Evolutionary conservation across 2,113 vertebrate genomes (phyloP).

Genomic region (Tonatia bakeri): DNA sequence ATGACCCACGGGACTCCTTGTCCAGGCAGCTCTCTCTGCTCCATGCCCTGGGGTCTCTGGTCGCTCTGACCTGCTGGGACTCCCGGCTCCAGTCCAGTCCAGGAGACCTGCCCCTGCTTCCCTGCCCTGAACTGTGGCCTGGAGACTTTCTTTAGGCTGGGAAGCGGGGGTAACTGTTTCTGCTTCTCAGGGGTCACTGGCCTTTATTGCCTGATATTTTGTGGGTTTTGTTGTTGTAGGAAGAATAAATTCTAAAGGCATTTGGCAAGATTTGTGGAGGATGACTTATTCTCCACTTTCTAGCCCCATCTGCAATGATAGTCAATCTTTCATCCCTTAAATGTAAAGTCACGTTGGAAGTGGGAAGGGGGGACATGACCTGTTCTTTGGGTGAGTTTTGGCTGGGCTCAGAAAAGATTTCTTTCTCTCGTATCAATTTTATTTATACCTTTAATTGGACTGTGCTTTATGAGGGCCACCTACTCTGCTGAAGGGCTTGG

Average conservation of each 20-base stretch:
- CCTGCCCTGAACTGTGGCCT: not conserved
- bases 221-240: not conserved
- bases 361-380: not conserved
- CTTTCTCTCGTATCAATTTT: slow-evolving; percentile 43
- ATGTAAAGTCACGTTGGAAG: not conserved
- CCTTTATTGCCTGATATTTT: not conserved
- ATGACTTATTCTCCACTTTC: not conserved
- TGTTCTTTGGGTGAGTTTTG: slow-evolving; percentile 53
- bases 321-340: not conserved
- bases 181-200: not conserved
- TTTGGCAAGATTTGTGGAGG: not conserved
- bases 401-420: slow-evolving; percentile 58
- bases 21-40: not conserved
- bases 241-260: not conserved
- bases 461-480: slow-evolving; percentile 67
- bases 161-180: not conserved
- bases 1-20: not conserved
- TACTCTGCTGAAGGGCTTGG: slow-evolving; percentile 53
- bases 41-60: not conserved
- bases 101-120: not conserved
- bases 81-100: not conserved
- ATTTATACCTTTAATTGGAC: slow-evolving; percentile 40
- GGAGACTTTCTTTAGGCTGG: not conserved
- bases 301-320: not conserved
- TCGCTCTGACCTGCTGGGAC: no score